These are phyloP conservation scores for Larimichthys crocea DNA, from an alignment of 2,113 vertebrate genomes.

Conservation along the genomic window DNA sequence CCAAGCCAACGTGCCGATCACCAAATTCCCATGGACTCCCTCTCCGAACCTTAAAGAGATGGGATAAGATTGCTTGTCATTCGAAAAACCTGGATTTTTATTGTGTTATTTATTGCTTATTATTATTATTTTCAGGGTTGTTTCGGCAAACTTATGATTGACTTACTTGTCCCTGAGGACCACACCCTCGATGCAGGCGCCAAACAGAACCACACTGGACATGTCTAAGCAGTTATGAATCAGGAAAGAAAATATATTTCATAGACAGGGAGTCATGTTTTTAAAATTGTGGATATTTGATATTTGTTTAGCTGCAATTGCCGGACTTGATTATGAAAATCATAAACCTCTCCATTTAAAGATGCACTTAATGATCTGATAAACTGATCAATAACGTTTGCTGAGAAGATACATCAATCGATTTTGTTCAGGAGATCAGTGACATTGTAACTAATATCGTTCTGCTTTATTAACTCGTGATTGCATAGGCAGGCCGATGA, in stretches of 20 bases:
- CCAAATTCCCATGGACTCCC: constrained; percentile 95
- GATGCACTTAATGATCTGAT: constrained; percentile 34
- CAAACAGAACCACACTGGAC: constrained; percentile 92
- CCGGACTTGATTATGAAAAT: constrained; percentile 25
- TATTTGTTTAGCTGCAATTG: neutral
- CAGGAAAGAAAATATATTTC: constrained; percentile 74
- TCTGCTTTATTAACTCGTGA: constrained; percentile 69
- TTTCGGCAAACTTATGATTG: neutral
- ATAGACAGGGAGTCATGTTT: neutral
- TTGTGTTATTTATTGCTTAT: neutral
- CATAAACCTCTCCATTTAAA: constrained; percentile 22
- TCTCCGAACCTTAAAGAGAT: constrained; percentile 90
- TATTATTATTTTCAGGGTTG: neutral
- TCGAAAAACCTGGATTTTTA: neutral
- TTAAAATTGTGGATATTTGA: neutral
- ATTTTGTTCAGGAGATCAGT: constrained; percentile 58
- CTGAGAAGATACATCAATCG: constrained; percentile 30
- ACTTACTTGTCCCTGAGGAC: constrained; percentile 97
- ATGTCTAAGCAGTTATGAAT: constrained; percentile 86
- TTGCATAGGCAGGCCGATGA: constrained; percentile 58
- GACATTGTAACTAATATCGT: constrained; percentile 55
- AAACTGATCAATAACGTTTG: constrained; percentile 31
- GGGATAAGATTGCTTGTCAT: neutral
- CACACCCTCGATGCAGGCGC: constrained; percentile 94
- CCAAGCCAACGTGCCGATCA: constrained; percentile 96